Conservation (phyloP, 2,797 vertebrate genomes). For the Cuniculus paca region DNA sequence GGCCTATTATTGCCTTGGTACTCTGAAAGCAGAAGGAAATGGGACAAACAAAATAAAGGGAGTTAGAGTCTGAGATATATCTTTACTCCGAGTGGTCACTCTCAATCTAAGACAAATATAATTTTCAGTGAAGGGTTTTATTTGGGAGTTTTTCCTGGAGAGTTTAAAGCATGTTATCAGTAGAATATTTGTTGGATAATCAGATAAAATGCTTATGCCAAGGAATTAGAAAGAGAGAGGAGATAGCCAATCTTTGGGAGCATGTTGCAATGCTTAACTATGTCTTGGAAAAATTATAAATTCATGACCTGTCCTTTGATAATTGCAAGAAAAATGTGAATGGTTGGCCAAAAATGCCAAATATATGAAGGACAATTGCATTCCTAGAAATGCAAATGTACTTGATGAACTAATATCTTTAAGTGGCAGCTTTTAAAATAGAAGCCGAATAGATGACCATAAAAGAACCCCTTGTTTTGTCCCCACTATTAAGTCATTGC, state of each 20-base stretch:
- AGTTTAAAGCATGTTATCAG: neutral
- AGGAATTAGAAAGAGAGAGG: constrained; percentile 44
- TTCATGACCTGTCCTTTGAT: neutral
- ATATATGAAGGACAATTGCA: neutral
- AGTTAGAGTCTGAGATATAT: neutral
- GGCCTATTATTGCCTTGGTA: constrained; percentile 28
- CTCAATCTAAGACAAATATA: constrained; percentile 47
- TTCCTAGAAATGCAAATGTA: constrained; percentile 34
- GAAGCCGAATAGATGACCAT: neutral
- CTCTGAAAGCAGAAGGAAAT: neutral
- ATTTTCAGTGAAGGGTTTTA: constrained; percentile 52
- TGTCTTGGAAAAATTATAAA: neutral
- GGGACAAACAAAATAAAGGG: constrained; percentile 4
- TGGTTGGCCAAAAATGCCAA: neutral
- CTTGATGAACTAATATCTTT: constrained; percentile 29
- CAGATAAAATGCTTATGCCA: constrained; percentile 26
- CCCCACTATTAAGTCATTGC: constrained; percentile 9
- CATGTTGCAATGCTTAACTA: neutral
- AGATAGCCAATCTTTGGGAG: neutral
- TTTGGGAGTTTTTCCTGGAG: neutral
- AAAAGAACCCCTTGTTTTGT: neutral
- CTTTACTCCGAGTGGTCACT: constrained; percentile 34
- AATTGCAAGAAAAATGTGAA: constrained; percentile 24
- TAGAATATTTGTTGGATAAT: neutral
- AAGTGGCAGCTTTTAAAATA: constrained; percentile 32